Percentiles rank a stretch among this genome's conserved stretches.
Evolutionary conservation across 2,113 vertebrate species (phyloP).

Genomic region (Periophthalmodon schlosseri): DNA sequence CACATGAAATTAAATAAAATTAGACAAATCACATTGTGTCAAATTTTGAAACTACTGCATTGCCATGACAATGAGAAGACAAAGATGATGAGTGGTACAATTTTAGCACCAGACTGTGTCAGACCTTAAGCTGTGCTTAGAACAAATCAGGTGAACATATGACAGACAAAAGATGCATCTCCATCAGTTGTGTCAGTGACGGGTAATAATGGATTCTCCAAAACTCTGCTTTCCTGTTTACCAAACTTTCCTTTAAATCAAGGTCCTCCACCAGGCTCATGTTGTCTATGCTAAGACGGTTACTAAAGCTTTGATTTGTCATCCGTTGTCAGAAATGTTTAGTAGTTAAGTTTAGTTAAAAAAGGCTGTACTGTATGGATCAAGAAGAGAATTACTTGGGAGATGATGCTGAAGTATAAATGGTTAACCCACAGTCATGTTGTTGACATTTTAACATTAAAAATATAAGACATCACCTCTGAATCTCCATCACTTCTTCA

Average conservation of each 20-base stretch:
- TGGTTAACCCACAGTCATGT: neutral
- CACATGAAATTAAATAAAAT: neutral
- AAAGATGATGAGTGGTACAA: neutral
- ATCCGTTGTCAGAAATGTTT: no score
- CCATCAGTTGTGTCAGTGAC: neutral
- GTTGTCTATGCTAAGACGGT: no score
- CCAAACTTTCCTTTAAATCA: no score
- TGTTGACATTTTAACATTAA: neutral
- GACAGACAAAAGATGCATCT: no score
- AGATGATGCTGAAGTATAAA: neutral
- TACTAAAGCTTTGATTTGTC: no score
- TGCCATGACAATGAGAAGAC: slow-evolving; percentile 8
- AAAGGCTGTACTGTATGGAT: no score
- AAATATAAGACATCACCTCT: slow-evolving; percentile 81
- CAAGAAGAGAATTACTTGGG: no score
- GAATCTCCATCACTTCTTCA: slow-evolving; percentile 99
- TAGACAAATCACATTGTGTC: neutral
- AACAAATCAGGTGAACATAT: neutral
- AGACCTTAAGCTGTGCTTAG: neutral
- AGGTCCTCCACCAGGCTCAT: no score
- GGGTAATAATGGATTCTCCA: no score
- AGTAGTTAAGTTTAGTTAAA: no score
- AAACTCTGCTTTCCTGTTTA: no score
- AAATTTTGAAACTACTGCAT: neutral
- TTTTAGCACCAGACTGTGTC: slow-evolving; percentile 12